Evolutionary conservation across 2,888 invertebrate genomes (phyloP).

Genomic region (Lasioglossum malachurum): DNA sequence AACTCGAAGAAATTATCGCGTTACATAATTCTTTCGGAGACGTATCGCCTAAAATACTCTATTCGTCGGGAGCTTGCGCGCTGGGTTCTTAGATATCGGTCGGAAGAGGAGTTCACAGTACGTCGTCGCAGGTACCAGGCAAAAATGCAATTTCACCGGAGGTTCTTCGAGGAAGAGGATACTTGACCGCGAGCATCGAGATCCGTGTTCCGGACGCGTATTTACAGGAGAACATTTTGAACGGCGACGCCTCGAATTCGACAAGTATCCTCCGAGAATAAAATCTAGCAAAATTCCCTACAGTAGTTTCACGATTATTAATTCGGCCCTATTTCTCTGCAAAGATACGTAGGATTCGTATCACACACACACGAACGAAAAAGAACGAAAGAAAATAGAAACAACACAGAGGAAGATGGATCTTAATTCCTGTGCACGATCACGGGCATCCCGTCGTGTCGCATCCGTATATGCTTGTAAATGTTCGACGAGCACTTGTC

Average conservation of each 20-base stretch:
- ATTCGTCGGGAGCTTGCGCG: conserved; percentile 14
- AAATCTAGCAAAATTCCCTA: background rate
- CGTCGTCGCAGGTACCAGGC: background rate
- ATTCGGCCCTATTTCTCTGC: too few species aligned
- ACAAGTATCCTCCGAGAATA: background rate
- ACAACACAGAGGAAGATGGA: background rate
- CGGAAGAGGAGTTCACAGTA: background rate
- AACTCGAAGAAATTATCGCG: conserved; percentile 23
- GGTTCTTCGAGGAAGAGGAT: background rate
- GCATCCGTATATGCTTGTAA: conserved; percentile 82
- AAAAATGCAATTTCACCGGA: background rate
- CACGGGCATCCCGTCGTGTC: conserved; percentile 81
- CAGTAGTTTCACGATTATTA: background rate
- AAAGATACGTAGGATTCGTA: too few species aligned
- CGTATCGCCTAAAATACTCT: conserved; percentile 28
- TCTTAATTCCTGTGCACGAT: conserved; percentile 78
- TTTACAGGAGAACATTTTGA: background rate
- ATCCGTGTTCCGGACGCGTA: background rate
- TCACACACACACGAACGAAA: background rate
- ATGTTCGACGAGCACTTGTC: conserved; percentile 87
- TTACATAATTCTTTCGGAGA: background rate
- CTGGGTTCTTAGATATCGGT: background rate
- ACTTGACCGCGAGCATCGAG: background rate
- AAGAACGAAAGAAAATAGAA: background rate
- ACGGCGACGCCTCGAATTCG: background rate